phyloP scores from a whole-genome alignment of 2,797 vertebrate species.

The Anisognathus igniventris region DNA sequence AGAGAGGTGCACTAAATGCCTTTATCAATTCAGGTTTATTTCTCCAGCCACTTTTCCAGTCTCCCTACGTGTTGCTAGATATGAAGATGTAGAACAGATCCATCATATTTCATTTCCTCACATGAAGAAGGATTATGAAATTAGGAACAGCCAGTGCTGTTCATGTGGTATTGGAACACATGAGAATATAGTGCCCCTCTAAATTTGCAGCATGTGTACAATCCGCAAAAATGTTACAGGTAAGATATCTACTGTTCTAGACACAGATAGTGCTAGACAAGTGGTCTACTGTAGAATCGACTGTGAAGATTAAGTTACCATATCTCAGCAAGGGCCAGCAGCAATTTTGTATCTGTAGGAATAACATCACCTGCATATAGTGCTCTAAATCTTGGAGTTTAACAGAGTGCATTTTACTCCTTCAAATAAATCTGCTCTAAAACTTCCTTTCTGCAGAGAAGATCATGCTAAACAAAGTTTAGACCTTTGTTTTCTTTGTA shows the following conservation, averaged over 20 bases:
- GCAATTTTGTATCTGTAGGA: not conserved
- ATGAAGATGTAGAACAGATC: not conserved
- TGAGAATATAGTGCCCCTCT: not conserved
- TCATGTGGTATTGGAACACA: not conserved
- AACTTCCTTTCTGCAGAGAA: not conserved
- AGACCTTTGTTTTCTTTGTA: not conserved
- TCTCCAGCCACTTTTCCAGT: not conserved
- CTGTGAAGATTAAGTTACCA: not conserved
- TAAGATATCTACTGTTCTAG: not conserved
- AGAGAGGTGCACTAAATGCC: not conserved
- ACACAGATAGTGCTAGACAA: not conserved
- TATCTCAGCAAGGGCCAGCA: not conserved
- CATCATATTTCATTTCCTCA: not conserved
- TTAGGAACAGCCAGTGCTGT: not conserved
- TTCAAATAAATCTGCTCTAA: not conserved
- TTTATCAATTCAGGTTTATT: not conserved
- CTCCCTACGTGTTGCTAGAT: accelerated
- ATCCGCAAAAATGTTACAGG: not conserved
- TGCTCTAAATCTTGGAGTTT: not conserved
- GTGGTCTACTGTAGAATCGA: not conserved
- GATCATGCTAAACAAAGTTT: not conserved
- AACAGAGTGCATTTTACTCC: not conserved
- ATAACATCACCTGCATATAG: accelerated
- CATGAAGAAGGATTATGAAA: not conserved
- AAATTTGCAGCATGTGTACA: not conserved